Evolutionary conservation across 2,113 vertebrate genomes (phyloP).

Genomic region (Eurystomus gularis): DNA sequence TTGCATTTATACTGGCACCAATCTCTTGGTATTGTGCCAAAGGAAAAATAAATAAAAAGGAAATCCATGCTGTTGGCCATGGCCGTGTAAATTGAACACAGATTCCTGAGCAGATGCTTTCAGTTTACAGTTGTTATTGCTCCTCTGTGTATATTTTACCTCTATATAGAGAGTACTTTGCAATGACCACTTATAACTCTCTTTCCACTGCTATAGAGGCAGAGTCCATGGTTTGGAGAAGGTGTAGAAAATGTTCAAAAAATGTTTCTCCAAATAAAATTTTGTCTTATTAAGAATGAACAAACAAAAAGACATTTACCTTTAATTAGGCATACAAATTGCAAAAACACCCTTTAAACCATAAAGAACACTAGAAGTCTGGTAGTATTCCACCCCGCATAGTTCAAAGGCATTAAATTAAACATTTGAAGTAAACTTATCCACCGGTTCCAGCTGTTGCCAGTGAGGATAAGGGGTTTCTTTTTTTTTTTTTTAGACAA

Average conservation of each 20-base stretch:
- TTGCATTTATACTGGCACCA: neutral
- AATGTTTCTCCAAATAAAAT: too few relatives aligned
- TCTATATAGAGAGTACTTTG: neutral
- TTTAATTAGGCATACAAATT: neutral
- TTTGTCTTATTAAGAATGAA: neutral
- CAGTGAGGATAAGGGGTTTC: neutral
- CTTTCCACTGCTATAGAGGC: fast-evolving
- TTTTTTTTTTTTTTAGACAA: neutral
- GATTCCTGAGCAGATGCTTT: neutral
- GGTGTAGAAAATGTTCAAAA: neutral
- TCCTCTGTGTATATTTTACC: neutral
- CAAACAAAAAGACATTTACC: neutral
- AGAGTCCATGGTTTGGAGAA: neutral
- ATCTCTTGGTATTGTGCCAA: neutral
- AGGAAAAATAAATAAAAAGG: neutral
- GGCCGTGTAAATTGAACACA: neutral
- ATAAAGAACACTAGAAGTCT: neutral
- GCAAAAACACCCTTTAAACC: neutral
- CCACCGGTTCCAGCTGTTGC: neutral
- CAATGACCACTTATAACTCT: neutral
- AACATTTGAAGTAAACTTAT: neutral
- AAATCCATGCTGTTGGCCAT: neutral
- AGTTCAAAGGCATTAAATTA: neutral
- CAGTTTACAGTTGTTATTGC: neutral
- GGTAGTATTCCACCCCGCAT: neutral